phyloP scores from a whole-genome alignment of 2,888 invertebrate species.

The Eueremaeus valkanovi region DNA sequence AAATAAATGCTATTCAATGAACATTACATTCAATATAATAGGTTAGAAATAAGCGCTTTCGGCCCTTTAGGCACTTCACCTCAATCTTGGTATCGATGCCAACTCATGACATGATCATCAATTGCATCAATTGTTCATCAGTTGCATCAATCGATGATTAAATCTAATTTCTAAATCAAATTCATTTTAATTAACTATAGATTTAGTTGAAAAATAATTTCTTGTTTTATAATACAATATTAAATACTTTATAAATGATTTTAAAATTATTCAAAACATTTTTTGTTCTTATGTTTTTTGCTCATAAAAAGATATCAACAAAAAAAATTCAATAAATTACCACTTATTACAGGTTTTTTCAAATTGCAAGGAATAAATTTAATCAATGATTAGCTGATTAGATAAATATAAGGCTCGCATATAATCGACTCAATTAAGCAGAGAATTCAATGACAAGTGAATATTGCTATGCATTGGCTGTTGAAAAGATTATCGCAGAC shows the following conservation, averaged over 20 bases:
- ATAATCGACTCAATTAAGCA: neutral
- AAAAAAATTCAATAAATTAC: neutral
- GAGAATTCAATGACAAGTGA: neutral
- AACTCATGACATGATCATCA: no score
- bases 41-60: neutral
- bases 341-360: neutral
- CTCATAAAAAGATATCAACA: neutral
- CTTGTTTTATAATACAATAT: neutral
- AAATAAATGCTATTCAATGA: slow-evolving; percentile 3
- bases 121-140: no score
- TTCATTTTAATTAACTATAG: neutral
- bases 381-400: slow-evolving; percentile 14
- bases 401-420: slow-evolving; percentile 19
- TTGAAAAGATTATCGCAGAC: neutral
- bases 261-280: neutral
- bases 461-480: neutral
- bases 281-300: neutral
- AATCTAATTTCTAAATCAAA: neutral
- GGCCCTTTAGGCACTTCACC: neutral
- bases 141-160: neutral
- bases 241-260: neutral
- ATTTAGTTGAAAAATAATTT: neutral
- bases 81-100: neutral
- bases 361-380: slow-evolving; percentile 7
- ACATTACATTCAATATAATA: neutral